Evolutionary conservation across 2,888 invertebrate genomes (phyloP).

Genomic region (Yponomeuta evonymella): DNA sequence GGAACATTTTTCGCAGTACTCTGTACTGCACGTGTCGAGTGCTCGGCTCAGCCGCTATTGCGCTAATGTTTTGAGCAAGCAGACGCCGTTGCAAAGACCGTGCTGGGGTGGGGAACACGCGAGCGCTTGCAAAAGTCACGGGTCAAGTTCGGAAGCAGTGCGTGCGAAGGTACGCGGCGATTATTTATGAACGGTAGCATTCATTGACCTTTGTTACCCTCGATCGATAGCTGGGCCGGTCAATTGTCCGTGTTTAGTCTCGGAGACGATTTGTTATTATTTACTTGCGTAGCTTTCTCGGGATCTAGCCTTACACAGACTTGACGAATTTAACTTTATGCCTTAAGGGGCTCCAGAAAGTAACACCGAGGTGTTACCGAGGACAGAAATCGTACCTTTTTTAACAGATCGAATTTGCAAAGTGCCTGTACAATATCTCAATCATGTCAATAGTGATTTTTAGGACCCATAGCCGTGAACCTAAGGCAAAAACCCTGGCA

Average conservation of each 20-base stretch:
- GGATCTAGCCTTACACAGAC: no score
- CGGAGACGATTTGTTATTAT: background rate
- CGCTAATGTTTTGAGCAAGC: conserved; percentile 17
- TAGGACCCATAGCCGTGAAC: no score
- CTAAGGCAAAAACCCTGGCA: no score
- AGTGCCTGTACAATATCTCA: no score
- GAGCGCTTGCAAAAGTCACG: conserved; percentile 12
- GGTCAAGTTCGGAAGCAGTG: conserved; percentile 12
- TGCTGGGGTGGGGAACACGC: background rate
- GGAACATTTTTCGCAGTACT: conserved; percentile 69
- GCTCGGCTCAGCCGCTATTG: conserved; percentile 14
- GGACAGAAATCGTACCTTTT: no score
- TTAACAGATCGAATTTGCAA: no score
- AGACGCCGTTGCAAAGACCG: background rate
- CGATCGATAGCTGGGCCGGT: background rate
- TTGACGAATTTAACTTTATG: no score
- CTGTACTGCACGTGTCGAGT: background rate
- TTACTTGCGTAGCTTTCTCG: background rate
- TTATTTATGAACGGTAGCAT: background rate
- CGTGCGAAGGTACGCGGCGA: background rate
- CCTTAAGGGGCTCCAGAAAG: no score
- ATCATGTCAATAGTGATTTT: no score
- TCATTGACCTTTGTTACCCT: conserved; percentile 1
- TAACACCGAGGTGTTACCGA: no score
- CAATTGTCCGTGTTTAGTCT: background rate